Percentiles rank a stretch among this genome's conserved stretches.
These are phyloP conservation scores for Myotis planiceps DNA, from an alignment of 2,797 vertebrate genomes.

Conservation along the genomic window DNA sequence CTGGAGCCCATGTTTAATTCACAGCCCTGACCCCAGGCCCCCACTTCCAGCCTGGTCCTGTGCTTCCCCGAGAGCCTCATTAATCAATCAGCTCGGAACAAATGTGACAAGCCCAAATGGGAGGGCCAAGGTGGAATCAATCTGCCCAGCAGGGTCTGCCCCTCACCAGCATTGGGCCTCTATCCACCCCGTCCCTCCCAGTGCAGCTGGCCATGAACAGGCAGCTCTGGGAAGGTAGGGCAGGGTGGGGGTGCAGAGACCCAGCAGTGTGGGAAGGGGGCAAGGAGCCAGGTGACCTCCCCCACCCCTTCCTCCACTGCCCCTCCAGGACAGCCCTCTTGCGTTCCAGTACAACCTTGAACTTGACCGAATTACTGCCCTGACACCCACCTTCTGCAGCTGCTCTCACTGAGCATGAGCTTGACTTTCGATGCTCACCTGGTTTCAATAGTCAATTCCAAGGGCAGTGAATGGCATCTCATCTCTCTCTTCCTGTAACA, in stretches of 20 bases:
- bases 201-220: neutral
- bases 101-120: slow-evolving; percentile 85
- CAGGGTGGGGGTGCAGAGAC: neutral
- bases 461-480: neutral
- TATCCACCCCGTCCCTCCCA: neutral
- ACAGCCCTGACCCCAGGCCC: slow-evolving; percentile 81
- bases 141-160: slow-evolving; percentile 79
- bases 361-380: neutral
- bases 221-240: neutral
- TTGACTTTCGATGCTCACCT: neutral
- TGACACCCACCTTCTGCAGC: neutral
- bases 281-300: neutral
- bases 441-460: neutral
- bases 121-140: slow-evolving; percentile 54
- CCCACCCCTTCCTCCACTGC: neutral
- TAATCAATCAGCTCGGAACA: slow-evolving; percentile 92
- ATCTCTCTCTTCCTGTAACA: neutral
- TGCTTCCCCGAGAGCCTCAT: slow-evolving; percentile 89
- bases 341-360: neutral
- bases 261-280: neutral
- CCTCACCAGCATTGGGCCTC: neutral
- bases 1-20: slow-evolving; percentile 92
- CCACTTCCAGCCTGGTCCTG: slow-evolving; percentile 76
- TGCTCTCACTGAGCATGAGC: neutral
- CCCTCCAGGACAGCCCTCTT: neutral